Evolutionary conservation across 1,140 invertebrate genomes (phyloP), one percentile per base, ranked within the genome.

Genomic region (Liolophura sinensis): DNA sequence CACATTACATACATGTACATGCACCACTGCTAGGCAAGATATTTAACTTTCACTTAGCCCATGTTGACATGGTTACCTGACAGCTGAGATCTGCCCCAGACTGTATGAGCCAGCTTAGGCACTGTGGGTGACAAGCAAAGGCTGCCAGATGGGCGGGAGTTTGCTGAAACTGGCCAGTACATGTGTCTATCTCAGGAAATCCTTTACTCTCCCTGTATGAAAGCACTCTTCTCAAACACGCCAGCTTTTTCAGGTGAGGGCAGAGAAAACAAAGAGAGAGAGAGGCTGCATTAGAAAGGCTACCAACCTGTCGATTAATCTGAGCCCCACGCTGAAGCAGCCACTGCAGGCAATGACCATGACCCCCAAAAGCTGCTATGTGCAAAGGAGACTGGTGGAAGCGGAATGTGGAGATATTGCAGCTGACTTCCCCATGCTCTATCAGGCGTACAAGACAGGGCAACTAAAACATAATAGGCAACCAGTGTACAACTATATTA

Each of bases 281-380:
- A 50, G 24, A 27, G 40, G 16, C 47, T 24, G 15, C 4, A 48
- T 51, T 14, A 25, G 27, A 22, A 54, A 51, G n/a, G 15, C 24
- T 24, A 25, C 52, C 16, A 59, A 81, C 79, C 79, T 79, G 77
- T 67, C 74, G 61, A 60, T 76, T 73, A 49, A 75, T 63, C 22
- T 64, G 56, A n/a, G 73, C 78, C 58, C 74, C 76, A 67, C 69
- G 71, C 46, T 76, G 73, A 31, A 80, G 60, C 20, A 82, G 65
- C 78, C 80, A 82, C 62, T 76, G 70, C 20, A 80, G 66, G 73
- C 78, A 80, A 47, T 79, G 73, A 16, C 69, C 64, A 60, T 77
- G 71, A 46, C 76, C 74, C 25, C 66, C 69, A 61, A 70, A 68
- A 15, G 80, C 78, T 25, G 77, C 80, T 49, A 79, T 70, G 57